Base-by-base conservation (phyloP, 2,888 invertebrate genomes). In the Anagyrus pseudococci region DNA sequence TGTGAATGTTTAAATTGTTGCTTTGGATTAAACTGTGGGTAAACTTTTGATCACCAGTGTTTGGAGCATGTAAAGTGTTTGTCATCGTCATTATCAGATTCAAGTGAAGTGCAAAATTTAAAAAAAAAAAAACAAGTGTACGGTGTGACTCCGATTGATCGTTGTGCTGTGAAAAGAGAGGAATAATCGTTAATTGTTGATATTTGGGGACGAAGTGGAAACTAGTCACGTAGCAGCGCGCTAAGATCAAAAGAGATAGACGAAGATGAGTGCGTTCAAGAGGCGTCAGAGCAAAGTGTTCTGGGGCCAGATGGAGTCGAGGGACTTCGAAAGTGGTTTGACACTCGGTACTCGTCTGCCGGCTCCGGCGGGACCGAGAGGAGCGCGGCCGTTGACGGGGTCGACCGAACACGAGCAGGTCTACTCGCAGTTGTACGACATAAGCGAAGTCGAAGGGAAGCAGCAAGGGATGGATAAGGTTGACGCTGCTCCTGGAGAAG, bases 251-350 rank as follows among this genome's bases (percentile, higher is more conserved):
- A 26, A 15, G 20, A 49, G 15, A 48, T n/a, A 8, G 3, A 26
- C 25, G 6, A 73, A 68, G 46, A 79, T 79, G 80, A 80, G 76
- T 29, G 71, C 68, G 2, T 80, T 80, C 61, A 80, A 77, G 59
- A 73, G 80, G 55, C 70, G 73, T 61, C 78, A 75, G 65, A 80
- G 80, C 59, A 77, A 74, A 65, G 78, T 80, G 8, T 80, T 80
- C 56, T 80, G 78, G 78, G 66, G 69, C 3, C 76, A 75, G 52
- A 80, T 80, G 80, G 77, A 75, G 20, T 60, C 71, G 0, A 71
- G 69, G 44, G 80, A 80, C 58, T 1, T 46, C 7, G 44, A 23
- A 4, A 4, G 1, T 10, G 15, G 8, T 8, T 48, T 46, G 3
- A 4, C n/a, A 1, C 26, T n/a, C n/a, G n/a, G n/a, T n/a, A n/a